Percentiles rank a stretch among this genome's conserved stretches.
phyloP scores from a whole-genome alignment of 2,113 vertebrate genomes.

The Oriolus oriolus region DNA sequence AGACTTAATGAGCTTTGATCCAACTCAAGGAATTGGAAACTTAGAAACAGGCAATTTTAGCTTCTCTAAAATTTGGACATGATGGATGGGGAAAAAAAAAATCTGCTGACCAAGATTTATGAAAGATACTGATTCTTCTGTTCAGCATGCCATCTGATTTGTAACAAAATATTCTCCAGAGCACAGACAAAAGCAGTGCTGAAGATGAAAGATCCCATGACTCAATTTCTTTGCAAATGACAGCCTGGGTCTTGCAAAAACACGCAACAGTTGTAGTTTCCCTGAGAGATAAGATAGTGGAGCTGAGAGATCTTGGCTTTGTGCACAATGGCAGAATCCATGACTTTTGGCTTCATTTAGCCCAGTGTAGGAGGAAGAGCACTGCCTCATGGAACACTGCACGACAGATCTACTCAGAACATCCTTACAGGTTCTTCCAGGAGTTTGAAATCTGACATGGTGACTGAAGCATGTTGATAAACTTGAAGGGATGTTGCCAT shows the following conservation, averaged over 20 bases:
- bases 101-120: background rate
- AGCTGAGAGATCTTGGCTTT: background rate
- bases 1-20: background rate
- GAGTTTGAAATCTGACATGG: background rate
- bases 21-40: background rate
- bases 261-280: accelerated
- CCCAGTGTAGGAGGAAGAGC: background rate
- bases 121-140: background rate
- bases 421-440: background rate
- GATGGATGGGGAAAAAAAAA: background rate
- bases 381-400: background rate
- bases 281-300: background rate
- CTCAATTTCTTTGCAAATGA: background rate
- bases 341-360: background rate
- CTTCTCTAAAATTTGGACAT: background rate
- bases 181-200: background rate
- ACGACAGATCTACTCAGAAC: background rate
- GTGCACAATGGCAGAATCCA: background rate
- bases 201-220: background rate
- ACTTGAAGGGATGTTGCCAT: background rate
- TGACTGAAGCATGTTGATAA: background rate
- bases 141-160: background rate
- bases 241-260: background rate
- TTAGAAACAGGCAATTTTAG: background rate
- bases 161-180: background rate